Evolutionary conservation across 2,888 invertebrate species (phyloP).

Genomic region (Pterostichus madidus): DNA sequence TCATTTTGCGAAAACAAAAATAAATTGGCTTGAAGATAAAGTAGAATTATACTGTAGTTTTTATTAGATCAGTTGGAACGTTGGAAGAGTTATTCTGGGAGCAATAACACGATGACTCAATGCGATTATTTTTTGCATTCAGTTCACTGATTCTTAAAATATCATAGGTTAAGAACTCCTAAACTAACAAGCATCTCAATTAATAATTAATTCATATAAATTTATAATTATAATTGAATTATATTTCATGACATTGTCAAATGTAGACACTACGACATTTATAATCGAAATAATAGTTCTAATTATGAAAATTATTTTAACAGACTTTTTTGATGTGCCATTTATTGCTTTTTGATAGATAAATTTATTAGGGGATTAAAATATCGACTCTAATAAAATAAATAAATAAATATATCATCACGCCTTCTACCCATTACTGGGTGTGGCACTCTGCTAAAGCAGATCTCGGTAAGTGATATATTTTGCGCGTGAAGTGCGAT

Average conservation of each 20-base stretch:
- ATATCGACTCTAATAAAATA: too few relatives aligned
- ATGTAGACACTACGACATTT: too few relatives aligned
- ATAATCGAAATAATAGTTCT: neutral
- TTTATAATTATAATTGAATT: conserved; percentile 28
- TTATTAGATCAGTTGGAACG: conserved; percentile 6
- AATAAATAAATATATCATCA: too few relatives aligned
- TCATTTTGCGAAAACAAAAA: neutral
- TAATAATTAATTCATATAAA: conserved; percentile 9
- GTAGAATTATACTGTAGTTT: conserved; percentile 1
- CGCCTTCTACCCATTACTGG: too few relatives aligned
- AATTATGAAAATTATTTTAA: too few relatives aligned
- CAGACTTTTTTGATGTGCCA: too few relatives aligned
- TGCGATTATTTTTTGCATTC: conserved; percentile 15
- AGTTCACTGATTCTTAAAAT: conserved; percentile 39
- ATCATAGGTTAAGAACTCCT: conserved; percentile 30
- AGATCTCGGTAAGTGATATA: too few relatives aligned
- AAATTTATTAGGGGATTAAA: too few relatives aligned
- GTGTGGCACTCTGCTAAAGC: too few relatives aligned
- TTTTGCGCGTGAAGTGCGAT: too few relatives aligned
- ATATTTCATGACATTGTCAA: neutral
- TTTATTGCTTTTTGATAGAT: neutral
- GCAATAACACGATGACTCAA: conserved; percentile 20
- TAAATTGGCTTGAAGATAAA: neutral
- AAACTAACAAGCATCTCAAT: conserved; percentile 18
- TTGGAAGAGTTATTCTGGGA: conserved; percentile 29